Evolutionary conservation across 2,113 vertebrate species (phyloP), one percentile per base, ranked within the genome.

Genomic region (Embiotoca jacksoni): DNA sequence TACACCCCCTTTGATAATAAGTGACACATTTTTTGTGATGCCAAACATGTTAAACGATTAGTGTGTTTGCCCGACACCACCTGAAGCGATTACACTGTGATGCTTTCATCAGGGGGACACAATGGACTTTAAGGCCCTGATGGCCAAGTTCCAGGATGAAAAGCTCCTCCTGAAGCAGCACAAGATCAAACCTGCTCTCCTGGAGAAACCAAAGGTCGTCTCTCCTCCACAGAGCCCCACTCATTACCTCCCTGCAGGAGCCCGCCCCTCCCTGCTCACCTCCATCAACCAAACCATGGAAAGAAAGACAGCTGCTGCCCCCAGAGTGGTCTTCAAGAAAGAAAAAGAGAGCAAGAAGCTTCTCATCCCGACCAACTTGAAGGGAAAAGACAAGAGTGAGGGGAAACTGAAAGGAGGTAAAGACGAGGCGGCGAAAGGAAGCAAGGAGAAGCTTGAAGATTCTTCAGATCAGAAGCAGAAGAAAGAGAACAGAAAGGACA

Each of bases 321-420:
- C 94, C 61, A 91, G 89, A 60, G 94, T 95, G 75, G 72, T 94
- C 77, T 94, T 95, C 74, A 94, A 91, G 78, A 89, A 93, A 1
- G 88, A 92, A 1, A 91, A 92, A 73, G 85, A 88, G 4, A 77
- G 74, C 75, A 86, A 86, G 57, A 91, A 55, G 65, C 80, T 83
- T 41, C 74, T 88, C 7, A 70, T 87, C 2, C 33, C 58, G 5
- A 33, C 47, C 2, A 49, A 69, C 11, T 46, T 41, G 0, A 90
- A 89, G 31, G 14, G 33, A 6, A 93, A 83, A 30, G 80, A 86
- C 4, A 86, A 87, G 62, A 77, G 44, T 1, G 69, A 87, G 0
- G 75, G 2, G 4, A 93, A 90, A 72, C 5, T 49, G 10, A 88
- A 84, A 32, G 62, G 15, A 1, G 31, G n/a, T 0, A 93, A 92